Base-by-base conservation (phyloP, 35 echinoderm and acorn worm genomes). In the Ophiothrix spiculata region DNA sequence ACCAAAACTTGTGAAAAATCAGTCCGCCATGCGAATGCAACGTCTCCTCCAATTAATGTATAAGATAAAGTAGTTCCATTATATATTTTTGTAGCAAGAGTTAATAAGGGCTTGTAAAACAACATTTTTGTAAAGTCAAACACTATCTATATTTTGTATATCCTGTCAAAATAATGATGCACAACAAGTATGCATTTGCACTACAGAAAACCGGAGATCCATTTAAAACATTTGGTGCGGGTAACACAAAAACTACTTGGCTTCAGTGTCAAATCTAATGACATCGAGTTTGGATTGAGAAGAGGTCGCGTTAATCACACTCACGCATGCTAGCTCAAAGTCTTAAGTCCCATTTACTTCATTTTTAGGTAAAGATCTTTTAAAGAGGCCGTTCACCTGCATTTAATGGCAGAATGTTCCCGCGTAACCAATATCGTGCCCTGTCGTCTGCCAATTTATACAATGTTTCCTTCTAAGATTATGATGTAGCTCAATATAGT, bases 291-390 rank as follows among this genome's bases (percentile, higher is more conserved):
- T 25, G 60, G 60, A 69, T 69, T 69, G 60, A 69, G 60, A 28
- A 69, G 60, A 69, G 60, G 60, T 69, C 60, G 60, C 60, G 60
- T 69, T 69, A 69, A 69, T 69, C 60, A 69, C 60, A 69, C 60
- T 6, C 60, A 69, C 60, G 60, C 29, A 69, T n/a, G 60, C 60
- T 69, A 69, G 60, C 25, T n/a, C 25, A 15, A 69, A 69, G 60
- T 49, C 42, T 49, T 49, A 49, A 19, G 19, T 69, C 60, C 60
- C 60, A 25, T n/a, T 15, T 69, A 15, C 10, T 69, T 28, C 25
- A 69, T 69, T 69, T 69, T 69, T 69, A n/a, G 8, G 6, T 49
- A 49, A 6, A 49, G 42, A 49, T 49, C 42, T 15, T 69, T 28
- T 69, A 15, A n/a, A 25, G 60, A 10, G 60, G 60, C 60, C 60